Evolutionary conservation across 2,888 invertebrate genomes (phyloP).

Genomic region (Sipha maydis): DNA sequence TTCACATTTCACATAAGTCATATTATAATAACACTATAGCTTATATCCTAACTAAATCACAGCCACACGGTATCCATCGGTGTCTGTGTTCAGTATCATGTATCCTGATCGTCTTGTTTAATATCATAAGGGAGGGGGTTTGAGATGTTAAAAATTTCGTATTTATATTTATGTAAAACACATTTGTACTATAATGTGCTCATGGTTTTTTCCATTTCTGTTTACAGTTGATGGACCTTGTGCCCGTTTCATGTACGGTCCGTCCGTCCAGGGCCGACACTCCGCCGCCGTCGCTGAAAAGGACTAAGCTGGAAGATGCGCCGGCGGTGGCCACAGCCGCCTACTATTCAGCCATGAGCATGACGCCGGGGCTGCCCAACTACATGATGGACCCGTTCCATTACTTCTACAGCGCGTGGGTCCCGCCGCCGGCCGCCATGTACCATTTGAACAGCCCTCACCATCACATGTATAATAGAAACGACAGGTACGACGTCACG

Average conservation of each 20-base stretch:
- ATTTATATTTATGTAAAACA: no score
- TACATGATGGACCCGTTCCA: conserved; percentile 64
- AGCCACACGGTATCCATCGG: no score
- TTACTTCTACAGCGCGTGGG: conserved; percentile 64
- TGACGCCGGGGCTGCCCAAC: conserved; percentile 49
- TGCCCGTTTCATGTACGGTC: conserved; percentile 52
- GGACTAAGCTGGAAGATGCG: conserved; percentile 49
- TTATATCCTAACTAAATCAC: no score
- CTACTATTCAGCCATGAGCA: conserved; percentile 26
- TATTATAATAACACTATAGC: no score
- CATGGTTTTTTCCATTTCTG: neutral
- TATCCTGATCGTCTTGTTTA: no score
- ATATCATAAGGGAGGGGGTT: no score
- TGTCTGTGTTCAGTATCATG: no score
- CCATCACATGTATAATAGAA: conserved; percentile 65
- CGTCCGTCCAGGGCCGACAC: conserved; percentile 45
- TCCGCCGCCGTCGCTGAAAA: conserved; percentile 55
- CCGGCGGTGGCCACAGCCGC: conserved; percentile 30
- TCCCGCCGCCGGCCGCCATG: conserved; percentile 66
- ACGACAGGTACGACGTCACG: conserved; percentile 67
- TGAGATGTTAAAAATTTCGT: no score
- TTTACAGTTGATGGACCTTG: conserved; percentile 47
- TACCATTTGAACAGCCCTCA: conserved; percentile 62
- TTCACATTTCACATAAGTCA: no score
- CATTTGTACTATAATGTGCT: no score